Percentiles rank a stretch among this genome's conserved stretches.
These are phyloP conservation scores for Xenotilapia flavipinnis DNA, from an alignment of 2,113 vertebrate species.

Conservation along the genomic window DNA sequence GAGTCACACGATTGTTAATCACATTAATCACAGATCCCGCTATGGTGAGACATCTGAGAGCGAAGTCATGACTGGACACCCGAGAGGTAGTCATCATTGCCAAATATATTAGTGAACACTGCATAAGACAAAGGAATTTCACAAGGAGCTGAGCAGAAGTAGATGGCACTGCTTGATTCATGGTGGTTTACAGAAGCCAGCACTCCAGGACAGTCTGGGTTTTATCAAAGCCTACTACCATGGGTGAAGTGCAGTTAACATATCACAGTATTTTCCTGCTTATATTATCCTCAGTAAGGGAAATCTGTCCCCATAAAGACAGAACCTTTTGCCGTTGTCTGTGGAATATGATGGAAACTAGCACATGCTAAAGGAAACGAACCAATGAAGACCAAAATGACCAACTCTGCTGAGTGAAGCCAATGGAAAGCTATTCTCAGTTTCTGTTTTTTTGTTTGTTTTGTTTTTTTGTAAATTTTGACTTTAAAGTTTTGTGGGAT, in stretches of 20 bases:
- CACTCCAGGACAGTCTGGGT: not conserved
- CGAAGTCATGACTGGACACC: not conserved
- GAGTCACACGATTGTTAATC: conserved; percentile 17
- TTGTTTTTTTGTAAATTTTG: not conserved
- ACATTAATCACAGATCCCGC: not conserved
- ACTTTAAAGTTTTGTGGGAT: not conserved
- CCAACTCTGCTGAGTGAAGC: not conserved
- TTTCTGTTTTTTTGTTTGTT: not conserved
- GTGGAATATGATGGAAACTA: not conserved
- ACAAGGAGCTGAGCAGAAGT: not conserved
- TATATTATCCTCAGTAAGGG: not conserved
- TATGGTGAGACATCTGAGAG: not conserved
- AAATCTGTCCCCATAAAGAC: not conserved
- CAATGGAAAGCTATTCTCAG: not conserved
- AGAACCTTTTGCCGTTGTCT: not conserved
- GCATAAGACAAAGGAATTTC: not conserved
- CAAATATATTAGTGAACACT: not conserved
- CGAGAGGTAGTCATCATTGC: not conserved
- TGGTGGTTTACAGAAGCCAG: not conserved
- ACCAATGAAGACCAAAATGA: not conserved
- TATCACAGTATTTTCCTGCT: not conserved
- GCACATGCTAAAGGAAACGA: not conserved
- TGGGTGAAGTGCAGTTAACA: not conserved
- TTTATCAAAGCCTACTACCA: not conserved
- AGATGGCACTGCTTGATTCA: not conserved